These are phyloP conservation scores for Pantherophis vulpinus DNA, from an alignment of 2,797 vertebrate species.

Conservation along the genomic window DNA sequence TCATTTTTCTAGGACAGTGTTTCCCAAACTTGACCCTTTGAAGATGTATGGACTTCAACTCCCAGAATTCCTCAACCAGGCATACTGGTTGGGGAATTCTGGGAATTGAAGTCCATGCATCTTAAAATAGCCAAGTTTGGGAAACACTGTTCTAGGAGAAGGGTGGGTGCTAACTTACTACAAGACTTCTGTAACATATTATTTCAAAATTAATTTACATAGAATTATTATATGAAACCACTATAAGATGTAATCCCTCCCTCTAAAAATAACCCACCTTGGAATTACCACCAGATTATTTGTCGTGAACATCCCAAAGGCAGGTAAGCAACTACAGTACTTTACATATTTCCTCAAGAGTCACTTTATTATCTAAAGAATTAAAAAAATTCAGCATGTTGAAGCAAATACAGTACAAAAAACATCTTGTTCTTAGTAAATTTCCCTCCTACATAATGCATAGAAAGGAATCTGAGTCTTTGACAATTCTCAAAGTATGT, in stretches of 20 bases:
- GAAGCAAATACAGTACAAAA: not conserved
- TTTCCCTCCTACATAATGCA: not conserved
- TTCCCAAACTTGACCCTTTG: too few species aligned
- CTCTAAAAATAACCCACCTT: not conserved
- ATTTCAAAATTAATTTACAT: not conserved
- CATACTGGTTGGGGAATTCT: too few species aligned
- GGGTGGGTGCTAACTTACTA: too few species aligned
- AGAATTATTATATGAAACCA: not conserved
- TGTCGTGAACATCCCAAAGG: not conserved
- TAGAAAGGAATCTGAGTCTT: not conserved
- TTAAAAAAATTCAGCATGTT: not conserved
- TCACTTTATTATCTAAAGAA: not conserved
- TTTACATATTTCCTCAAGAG: not conserved
- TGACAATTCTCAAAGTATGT: not conserved
- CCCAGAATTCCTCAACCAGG: too few species aligned
- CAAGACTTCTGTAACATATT: not conserved
- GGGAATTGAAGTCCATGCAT: too few species aligned
- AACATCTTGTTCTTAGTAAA: not conserved
- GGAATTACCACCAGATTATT: not conserved
- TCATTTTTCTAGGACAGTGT: too few species aligned
- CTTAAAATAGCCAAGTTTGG: too few species aligned
- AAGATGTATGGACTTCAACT: too few species aligned
- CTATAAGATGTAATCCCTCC: not conserved
- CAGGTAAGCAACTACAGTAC: not conserved
- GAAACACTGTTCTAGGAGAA: too few species aligned